Percentiles rank a stretch among this genome's conserved stretches.
Conservation (phyloP, 1,140 invertebrate species). For the Drosophila suzukii region DNA sequence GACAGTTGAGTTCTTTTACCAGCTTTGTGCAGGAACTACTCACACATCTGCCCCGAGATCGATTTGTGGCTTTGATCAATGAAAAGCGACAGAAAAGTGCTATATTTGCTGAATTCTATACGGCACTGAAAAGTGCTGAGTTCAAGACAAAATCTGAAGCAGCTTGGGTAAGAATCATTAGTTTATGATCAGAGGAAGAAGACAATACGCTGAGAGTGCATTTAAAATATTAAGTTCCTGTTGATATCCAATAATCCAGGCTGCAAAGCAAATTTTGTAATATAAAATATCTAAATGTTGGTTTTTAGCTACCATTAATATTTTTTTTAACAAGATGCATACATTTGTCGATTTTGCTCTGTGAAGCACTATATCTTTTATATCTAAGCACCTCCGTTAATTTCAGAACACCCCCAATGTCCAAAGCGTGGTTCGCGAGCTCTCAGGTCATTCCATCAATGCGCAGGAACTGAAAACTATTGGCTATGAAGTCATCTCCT, state of each 20-base stretch:
- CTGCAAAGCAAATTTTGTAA: too few relatives aligned
- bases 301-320: too few relatives aligned
- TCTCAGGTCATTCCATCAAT: conserved; percentile 61
- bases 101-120: conserved; percentile 70
- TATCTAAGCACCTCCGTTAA: not conserved
- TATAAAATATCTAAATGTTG: too few relatives aligned
- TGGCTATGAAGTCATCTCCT: conserved; percentile 72
- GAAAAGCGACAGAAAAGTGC: conserved; percentile 50
- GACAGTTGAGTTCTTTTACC: conserved; percentile 41
- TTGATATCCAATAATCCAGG: too few relatives aligned
- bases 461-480: conserved; percentile 55
- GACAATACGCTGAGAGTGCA: not conserved
- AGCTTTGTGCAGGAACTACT: conserved; percentile 64
- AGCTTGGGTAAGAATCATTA: conserved; percentile 57
- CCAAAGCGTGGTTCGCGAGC: conserved; percentile 44
- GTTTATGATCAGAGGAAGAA: not conserved
- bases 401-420: conserved; percentile 61
- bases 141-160: conserved; percentile 58
- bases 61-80: conserved; percentile 63
- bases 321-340: too few relatives aligned
- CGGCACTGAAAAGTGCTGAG: conserved; percentile 58
- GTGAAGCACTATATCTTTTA: not conserved
- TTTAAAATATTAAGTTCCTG: too few relatives aligned
- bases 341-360: too few relatives aligned
- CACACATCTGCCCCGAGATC: conserved; percentile 61